Conservation (phyloP, 2,113 vertebrate genomes). For the Rattus rattus region DNA sequence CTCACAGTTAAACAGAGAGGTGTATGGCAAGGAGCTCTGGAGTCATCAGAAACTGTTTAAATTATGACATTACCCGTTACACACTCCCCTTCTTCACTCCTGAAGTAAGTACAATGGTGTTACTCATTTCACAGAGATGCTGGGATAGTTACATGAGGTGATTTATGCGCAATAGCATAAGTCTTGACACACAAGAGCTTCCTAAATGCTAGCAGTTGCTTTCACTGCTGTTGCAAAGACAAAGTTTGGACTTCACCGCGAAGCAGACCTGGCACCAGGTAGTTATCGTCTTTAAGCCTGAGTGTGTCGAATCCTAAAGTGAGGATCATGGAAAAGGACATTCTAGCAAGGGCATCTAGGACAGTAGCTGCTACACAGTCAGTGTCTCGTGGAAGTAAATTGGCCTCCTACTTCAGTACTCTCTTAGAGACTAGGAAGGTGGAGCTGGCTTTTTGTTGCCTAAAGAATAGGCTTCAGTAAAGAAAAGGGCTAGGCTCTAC, state of each 20-base stretch:
- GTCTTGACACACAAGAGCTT: slow-evolving; percentile 26
- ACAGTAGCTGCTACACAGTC: neutral
- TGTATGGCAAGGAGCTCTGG: neutral
- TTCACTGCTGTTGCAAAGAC: neutral
- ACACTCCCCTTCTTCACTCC: neutral
- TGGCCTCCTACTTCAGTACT: neutral
- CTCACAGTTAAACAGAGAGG: neutral
- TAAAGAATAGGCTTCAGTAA: neutral
- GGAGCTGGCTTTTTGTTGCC: neutral
- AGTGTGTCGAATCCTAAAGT: neutral
- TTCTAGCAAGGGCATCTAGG: neutral
- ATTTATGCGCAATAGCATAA: neutral
- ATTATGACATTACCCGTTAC: neutral
- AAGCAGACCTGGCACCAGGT: neutral
- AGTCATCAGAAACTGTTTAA: neutral
- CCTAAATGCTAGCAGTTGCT: neutral
- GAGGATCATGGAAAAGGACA: neutral
- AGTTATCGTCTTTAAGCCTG: slow-evolving; percentile 5
- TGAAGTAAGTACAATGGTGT: neutral
- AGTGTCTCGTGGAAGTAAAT: neutral
- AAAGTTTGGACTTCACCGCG: neutral
- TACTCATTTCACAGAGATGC: slow-evolving; percentile 26
- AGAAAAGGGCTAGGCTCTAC: neutral
- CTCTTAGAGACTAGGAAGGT: neutral
- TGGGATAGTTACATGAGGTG: slow-evolving; percentile 3